Evolutionary conservation across 2,888 invertebrate species (phyloP), one percentile per base, ranked within the genome.

Genomic region (Uloborus plumipes): DNA sequence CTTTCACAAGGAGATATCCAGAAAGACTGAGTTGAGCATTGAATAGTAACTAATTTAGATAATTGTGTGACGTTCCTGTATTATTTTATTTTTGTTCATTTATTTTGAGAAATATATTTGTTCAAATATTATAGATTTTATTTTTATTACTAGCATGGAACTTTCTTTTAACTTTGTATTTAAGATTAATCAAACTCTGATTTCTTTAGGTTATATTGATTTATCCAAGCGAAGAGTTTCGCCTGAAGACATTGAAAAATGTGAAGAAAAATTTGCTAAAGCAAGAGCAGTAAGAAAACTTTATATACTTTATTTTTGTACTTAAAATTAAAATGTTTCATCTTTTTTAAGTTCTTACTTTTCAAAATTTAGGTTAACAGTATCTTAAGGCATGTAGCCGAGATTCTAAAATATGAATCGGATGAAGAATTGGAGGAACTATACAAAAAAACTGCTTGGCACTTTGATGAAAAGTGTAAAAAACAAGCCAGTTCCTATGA

Each of bases 151-250:
- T 39, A 9, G 39, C 9, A 11, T 39, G 39, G 9, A 39, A 39
- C 39, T 39, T 39, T 39, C 9, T 39, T 39, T 39, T 1, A 11
- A 11, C 7, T 39, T 39, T 9, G 11, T 39, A 39, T 2, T 39
- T 39, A 39, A 39, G 11, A 9, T 39, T 39, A 39, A 39, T 39
- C 39, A 39, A 39, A 39, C 26, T 39, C 7, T 39, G 11, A 39
- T 39, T 39, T 39, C 88, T 89, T 9, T 89, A 95, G 95, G 96
- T 88, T 99, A 99, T 90, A 99, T 99, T 89, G 99, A 99, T 92
- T 92, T 99, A 87, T 99, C 99, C 85, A 99, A 99, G 91, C 93
- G 99, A 89, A 93, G 99, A 90, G 99, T 99, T 1, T 98, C 98
- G 0, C 94, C 96, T 0, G 99, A 99, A 90, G 99, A 99, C 90